Base-by-base conservation (phyloP, 2,113 vertebrate species). In the Nesoenas mayeri region DNA sequence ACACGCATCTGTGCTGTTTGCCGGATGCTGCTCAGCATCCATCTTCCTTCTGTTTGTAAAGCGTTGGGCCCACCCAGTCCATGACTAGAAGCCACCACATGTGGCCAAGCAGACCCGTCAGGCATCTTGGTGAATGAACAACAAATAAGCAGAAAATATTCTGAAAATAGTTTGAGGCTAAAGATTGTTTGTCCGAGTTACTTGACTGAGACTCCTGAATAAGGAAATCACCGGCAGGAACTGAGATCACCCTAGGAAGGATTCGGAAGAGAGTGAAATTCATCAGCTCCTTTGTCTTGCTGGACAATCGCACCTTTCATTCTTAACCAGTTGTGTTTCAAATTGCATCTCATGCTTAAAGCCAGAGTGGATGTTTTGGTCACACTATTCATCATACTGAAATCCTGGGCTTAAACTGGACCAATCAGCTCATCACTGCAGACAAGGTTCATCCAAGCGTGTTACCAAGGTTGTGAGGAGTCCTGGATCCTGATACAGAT, bases 1-100 rank as follows among this genome's bases (percentile, higher is more conserved):
- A 69, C 53, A 36, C 0, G 7, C 29, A 42, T 31, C 80, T 94
- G 67, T 91, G 67, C 77, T 0, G 0, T 31, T 15, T 24, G 26
- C 26, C 5, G 3, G 34, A 20, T 67, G 80, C 62, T 69, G 11
- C 50, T 87, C 53, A 78, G 57, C 71, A 60, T 28, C 72, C 72
- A 72, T 20, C 73, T 61, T 54, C 80, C 80, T 72, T n/a, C 75
- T 86, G 29, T 53, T 79, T 86, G 69, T 38, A 70, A 69, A 67
- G 58, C 26, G 79, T 64, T 50, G 34, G 84, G 54, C 28, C 69
- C 40, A 73, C 18, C 60, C 78, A 78, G 3, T 11, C 50, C 69
- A 69, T 2, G 19, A 71, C 28, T 74, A 89, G 61, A 61, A 70
- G 44, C 34, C 15, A 22, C 22, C 0, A 0, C 12, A 1, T 20